Conservation (phyloP, 2,888 invertebrate genomes). For the Euzetes globulus region DNA sequence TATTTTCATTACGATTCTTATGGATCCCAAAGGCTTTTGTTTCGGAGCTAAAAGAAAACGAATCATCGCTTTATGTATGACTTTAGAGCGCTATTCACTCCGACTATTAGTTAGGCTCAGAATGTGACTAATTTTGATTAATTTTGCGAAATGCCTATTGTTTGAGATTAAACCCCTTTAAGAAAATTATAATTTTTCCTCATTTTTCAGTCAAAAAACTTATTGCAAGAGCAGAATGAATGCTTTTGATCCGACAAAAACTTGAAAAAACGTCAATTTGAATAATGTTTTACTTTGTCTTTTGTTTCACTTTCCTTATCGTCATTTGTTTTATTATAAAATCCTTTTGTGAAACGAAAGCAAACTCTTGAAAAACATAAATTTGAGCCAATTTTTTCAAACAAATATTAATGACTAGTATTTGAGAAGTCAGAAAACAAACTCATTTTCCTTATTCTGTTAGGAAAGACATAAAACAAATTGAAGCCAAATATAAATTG, state of each 20-base stretch:
- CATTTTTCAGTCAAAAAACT: background rate
- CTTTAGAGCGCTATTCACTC: background rate
- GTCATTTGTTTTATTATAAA: background rate
- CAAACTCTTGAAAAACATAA: background rate
- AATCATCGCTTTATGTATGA: background rate
- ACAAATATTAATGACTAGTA: constrained; percentile 3
- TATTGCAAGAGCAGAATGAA: background rate
- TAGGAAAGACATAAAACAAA: background rate
- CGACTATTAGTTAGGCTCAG: background rate
- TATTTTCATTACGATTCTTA: constrained; percentile 1
- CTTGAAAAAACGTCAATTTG: background rate
- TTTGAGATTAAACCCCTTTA: background rate
- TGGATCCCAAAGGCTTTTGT: constrained; percentile 5
- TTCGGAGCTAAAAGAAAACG: background rate
- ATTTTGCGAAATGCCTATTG: background rate
- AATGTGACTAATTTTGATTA: constrained; percentile 19
- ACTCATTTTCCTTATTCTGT: constrained; percentile 18
- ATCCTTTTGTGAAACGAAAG: background rate
- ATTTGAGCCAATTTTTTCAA: background rate
- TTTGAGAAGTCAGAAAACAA: background rate
- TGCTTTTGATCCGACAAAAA: background rate
- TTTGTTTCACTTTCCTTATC: background rate
- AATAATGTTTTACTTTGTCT: background rate
- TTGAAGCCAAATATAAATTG: constrained; percentile 17
- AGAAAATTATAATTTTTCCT: background rate